Conservation (phyloP, 2,113 vertebrate genomes). For the Nyctibius bracteatus region DNA sequence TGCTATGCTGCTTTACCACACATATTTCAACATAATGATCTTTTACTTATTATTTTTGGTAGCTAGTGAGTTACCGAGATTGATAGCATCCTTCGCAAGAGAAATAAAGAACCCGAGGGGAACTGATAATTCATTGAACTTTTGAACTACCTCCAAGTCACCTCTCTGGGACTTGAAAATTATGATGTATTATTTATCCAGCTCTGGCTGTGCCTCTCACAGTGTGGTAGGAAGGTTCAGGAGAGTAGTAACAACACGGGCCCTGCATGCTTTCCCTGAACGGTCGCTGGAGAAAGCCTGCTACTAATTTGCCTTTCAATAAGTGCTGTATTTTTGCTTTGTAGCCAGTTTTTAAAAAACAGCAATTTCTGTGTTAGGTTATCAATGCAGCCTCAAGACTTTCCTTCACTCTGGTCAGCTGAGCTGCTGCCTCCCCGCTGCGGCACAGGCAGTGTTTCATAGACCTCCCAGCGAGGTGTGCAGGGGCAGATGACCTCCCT, state of each 20-base stretch:
- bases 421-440: background rate
- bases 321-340: background rate
- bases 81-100: slow-evolving; percentile 51
- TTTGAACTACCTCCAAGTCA: slow-evolving; percentile 52
- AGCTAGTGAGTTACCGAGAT: slow-evolving; percentile 41
- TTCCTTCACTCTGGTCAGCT: background rate
- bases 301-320: slow-evolving; percentile 3
- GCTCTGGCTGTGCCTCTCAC: slow-evolving; percentile 2
- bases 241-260: background rate
- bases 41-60: slow-evolving; percentile 60
- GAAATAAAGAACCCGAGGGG: slow-evolving; percentile 39
- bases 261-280: background rate
- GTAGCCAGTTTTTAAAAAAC: background rate
- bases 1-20: slow-evolving; percentile 45
- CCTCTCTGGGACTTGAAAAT: slow-evolving; percentile 36
- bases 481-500: background rate
- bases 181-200: slow-evolving; percentile 57
- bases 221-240: background rate
- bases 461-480: background rate
- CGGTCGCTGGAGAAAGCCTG: background rate
- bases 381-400: background rate
- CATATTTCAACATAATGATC: slow-evolving; percentile 59
- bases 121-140: slow-evolving; percentile 56
- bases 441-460: accelerated
- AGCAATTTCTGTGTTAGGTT: background rate